phyloP scores from a whole-genome alignment of 2,888 invertebrate species.

The Brenthis hecate region DNA sequence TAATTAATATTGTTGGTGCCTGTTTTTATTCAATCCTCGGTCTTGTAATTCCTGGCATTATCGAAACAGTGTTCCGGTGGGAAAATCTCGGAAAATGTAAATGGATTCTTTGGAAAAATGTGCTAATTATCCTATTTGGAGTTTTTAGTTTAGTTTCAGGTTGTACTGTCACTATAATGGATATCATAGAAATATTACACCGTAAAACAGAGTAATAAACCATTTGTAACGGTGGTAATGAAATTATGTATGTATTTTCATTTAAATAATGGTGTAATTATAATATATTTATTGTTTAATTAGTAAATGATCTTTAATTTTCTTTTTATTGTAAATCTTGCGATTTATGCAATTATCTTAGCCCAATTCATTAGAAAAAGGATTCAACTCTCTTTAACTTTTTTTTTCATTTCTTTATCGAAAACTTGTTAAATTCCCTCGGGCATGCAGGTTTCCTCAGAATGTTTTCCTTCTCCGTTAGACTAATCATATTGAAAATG shows the following conservation, averaged over 20 bases:
- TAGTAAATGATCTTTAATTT: no score
- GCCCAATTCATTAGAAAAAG: no score
- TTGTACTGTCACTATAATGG: constrained; percentile 70
- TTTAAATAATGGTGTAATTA: no score
- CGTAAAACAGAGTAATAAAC: constrained; percentile 56
- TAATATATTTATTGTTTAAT: no score
- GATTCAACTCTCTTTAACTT: no score
- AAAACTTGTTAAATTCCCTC: no score
- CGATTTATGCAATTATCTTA: no score
- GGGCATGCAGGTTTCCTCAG: no score
- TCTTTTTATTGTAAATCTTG: no score
- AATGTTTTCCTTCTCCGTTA: no score
- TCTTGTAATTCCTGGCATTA: constrained; percentile 86
- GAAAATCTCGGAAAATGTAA: constrained; percentile 85
- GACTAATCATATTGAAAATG: no score
- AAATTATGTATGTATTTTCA: background rate
- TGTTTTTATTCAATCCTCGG: constrained; percentile 88
- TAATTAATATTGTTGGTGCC: constrained; percentile 75
- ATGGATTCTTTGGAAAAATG: constrained; percentile 88
- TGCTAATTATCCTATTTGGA: constrained; percentile 82
- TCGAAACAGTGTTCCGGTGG: constrained; percentile 88
- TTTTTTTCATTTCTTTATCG: no score
- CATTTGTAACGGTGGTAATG: constrained; percentile 4
- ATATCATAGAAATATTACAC: constrained; percentile 73
- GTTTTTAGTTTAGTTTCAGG: constrained; percentile 85